Evolutionary conservation across 2,888 invertebrate genomes (phyloP), one percentile per base, ranked within the genome.

Genomic region (Limenitis camilla): DNA sequence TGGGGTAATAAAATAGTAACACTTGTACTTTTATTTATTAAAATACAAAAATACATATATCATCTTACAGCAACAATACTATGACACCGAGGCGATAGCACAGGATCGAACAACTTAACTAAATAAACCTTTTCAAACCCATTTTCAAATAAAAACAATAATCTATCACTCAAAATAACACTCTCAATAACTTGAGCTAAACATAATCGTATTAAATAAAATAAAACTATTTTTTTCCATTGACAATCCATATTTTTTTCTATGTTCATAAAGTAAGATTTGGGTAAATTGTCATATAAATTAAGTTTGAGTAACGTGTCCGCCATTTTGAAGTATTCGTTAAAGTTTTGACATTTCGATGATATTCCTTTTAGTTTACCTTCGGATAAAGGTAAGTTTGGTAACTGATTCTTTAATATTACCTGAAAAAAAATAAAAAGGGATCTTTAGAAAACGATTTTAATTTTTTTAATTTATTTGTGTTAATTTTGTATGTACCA

Each of bases 61-160:
- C 35, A 57, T 68, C 90, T 91, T 40, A 90, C 66, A 61, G 92
- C 91, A 49, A 95, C 82, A 64, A 96, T 89, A 38, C 91, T 92
- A 75, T 93, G 93, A 80, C 94, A 94, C 62, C 96, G 86, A 4
- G 97, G 97, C 1, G 96, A 97, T 53, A 93, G 78, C 0, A 93
- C 88, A 5, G 96, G 93, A 85, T 97, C 93, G 80, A 97, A 97
- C 56, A 97, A 78, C 66, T 92, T 91, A 28, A 95, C 91, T 53
- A 96, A 74, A 81, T 88, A 91, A 2, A 76, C 78, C 43, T 86
- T 78, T 6, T 84, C 67, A 65, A 86, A 86, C 3, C 88, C 89
- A 64, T 86, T 86, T 69, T 96, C 95, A 54, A 90, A 78, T 31
- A 97, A 89, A 88, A 89, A 97, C 64, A 94, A 81, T 39, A 94